Percentiles rank a stretch among this genome's conserved stretches.
Conservation (phyloP, 2,888 invertebrate species). For the Eilema depressum region DNA sequence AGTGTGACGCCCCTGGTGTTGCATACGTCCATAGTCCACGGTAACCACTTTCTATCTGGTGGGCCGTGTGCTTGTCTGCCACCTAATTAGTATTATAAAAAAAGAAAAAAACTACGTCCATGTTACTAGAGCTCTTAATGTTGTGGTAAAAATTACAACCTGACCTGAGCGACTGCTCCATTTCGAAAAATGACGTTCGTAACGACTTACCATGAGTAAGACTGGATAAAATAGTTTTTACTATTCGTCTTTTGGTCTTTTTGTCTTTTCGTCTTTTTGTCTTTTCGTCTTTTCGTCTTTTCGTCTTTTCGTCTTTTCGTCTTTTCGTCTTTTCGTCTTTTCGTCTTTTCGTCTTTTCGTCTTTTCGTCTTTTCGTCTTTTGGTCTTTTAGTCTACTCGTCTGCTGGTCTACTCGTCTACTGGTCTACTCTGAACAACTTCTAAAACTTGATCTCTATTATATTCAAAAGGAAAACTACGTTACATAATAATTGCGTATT, state of each 20-base stretch:
- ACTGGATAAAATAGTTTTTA: no score
- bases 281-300: background rate
- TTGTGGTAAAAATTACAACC: no score
- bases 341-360: background rate
- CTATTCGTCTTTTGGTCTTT: no score
- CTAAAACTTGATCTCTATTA: background rate
- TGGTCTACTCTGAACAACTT: background rate
- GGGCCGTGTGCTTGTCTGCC: no score
- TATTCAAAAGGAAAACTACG: background rate
- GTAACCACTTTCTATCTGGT: no score
- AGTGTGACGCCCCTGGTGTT: no score
- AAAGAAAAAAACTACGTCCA: no score
- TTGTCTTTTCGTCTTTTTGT: background rate
- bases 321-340: background rate
- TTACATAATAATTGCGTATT: conserved; percentile 2
- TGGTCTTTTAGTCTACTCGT: background rate
- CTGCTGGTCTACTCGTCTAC: background rate
- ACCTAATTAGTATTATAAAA: no score
- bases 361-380: background rate
- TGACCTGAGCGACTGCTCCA: no score
- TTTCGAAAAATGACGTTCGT: background rate
- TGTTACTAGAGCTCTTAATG: no score
- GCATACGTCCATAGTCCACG: no score
- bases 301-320: background rate
- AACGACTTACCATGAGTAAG: background rate